These are phyloP conservation scores for Euschistus heros DNA, from an alignment of 1,140 invertebrate species.

Conservation along the genomic window DNA sequence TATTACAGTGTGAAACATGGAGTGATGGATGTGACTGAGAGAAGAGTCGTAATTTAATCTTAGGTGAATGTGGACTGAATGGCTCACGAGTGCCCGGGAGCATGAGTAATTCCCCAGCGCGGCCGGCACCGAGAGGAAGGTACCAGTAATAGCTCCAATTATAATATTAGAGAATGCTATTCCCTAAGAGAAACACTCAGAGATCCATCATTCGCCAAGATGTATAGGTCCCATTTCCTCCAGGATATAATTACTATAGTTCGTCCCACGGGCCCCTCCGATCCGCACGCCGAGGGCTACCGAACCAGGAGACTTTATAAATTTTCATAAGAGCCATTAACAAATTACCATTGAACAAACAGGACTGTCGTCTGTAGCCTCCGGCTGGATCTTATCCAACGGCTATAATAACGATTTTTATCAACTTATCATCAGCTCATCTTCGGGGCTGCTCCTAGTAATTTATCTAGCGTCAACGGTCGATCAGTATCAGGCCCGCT, in stretches of 20 bases:
- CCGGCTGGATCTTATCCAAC: neutral
- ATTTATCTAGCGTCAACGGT: too few relatives aligned
- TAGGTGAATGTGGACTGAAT: too few relatives aligned
- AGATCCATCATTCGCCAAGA: constrained; percentile 11
- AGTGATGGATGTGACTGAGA: too few relatives aligned
- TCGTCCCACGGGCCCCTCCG: neutral
- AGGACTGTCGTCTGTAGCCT: neutral
- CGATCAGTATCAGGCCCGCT: too few relatives aligned
- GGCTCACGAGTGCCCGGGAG: too few relatives aligned
- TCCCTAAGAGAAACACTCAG: neutral
- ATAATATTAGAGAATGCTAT: too few relatives aligned
- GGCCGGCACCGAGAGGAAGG: neutral
- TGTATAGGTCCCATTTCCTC: constrained; percentile 13
- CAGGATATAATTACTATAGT: constrained; percentile 13
- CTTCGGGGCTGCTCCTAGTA: neutral
- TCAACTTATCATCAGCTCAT: constrained; percentile 8
- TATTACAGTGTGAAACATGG: too few relatives aligned
- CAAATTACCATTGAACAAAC: constrained; percentile 23
- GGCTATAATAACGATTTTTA: constrained; percentile 1
- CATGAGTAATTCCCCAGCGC: too few relatives aligned
- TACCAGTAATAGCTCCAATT: too few relatives aligned
- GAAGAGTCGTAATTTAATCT: too few relatives aligned
- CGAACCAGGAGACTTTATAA: constrained; percentile 14
- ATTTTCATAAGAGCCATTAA: constrained; percentile 20
- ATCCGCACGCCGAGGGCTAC: constrained; percentile 5